Percentiles rank a stretch among this genome's conserved stretches.
These are phyloP conservation scores for human DNA, from an alignment of 2,113 vertebrate species.

Conservation along the genomic window GRCh38 chr2:143065501-143066000, in stretches of 20 bases:
- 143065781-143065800: not conserved
- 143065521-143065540: not conserved
- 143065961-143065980: not conserved
- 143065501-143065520: not conserved
- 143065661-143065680: not conserved
- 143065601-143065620: not conserved
- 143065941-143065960: not conserved
- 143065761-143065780: not conserved
- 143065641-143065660: not conserved
- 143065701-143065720: not conserved
- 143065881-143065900: not conserved
- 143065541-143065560: not conserved
- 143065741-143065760: not conserved
- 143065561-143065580: not conserved
- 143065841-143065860: not conserved
- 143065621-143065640: not conserved
- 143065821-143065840: not conserved
- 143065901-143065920: not conserved
- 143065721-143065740: not conserved
- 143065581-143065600: not conserved
- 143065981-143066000: not conserved
- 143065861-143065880: not conserved
- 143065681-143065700: not conserved
- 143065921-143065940: not conserved
- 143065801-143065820: not conserved